phyloP scores from a whole-genome alignment of 2,113 vertebrate species.

The Eolophus roseicapilla region DNA sequence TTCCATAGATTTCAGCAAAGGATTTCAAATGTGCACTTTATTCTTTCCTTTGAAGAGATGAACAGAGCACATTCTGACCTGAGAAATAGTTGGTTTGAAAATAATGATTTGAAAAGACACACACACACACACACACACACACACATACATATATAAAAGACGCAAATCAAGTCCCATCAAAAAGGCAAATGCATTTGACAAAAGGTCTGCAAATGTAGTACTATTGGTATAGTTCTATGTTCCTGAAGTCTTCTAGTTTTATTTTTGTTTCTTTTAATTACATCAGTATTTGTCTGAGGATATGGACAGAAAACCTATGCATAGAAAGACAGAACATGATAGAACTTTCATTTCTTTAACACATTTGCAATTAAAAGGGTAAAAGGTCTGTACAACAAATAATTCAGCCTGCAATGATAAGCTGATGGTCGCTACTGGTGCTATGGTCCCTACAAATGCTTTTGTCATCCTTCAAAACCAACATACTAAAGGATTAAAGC shows the following conservation, averaged over 20 bases:
- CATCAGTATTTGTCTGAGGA: background rate
- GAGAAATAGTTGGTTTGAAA: background rate
- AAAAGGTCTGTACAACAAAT: background rate
- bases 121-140: background rate
- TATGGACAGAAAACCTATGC: background rate
- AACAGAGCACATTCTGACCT: background rate
- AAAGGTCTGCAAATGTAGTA: background rate
- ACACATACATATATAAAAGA: background rate
- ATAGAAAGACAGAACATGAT: background rate
- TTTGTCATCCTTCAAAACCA: background rate
- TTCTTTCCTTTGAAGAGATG: background rate
- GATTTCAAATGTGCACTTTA: background rate
- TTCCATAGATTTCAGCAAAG: background rate
- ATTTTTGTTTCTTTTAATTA: background rate
- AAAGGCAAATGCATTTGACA: background rate
- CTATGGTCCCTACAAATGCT: background rate
- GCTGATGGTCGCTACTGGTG: background rate
- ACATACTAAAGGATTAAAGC: background rate
- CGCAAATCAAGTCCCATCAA: background rate
- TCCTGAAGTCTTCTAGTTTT: background rate
- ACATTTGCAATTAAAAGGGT: background rate
- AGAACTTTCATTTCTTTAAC: background rate
- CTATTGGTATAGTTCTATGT: background rate
- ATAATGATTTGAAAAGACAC: background rate
- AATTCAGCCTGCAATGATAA: background rate